These are phyloP conservation scores for Orgyia antiqua DNA, from an alignment of 2,888 invertebrate species.

Conservation along the genomic window DNA sequence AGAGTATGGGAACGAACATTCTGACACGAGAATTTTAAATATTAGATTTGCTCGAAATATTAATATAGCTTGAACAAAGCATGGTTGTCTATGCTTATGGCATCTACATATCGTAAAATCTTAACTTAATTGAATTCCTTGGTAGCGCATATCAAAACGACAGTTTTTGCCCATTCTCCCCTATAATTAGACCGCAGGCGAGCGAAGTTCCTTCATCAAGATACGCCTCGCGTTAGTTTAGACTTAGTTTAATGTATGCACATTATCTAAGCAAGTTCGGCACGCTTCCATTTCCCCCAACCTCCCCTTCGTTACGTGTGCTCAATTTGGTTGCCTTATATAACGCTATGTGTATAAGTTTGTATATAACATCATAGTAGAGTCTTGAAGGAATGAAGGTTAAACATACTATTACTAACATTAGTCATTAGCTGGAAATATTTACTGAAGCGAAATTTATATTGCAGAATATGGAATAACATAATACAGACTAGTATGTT, in stretches of 20 bases:
- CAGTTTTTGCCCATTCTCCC: conserved; percentile 43
- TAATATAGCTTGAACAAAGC: no score
- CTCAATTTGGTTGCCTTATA: conserved; percentile 48
- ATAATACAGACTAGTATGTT: no score
- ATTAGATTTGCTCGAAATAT: no score
- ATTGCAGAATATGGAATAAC: no score
- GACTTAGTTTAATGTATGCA: conserved; percentile 77
- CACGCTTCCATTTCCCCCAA: conserved; percentile 34
- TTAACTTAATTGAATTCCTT: conserved; percentile 30
- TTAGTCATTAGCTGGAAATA: no score
- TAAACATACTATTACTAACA: no score
- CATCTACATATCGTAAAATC: no score
- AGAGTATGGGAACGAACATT: no score
- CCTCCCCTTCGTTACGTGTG: conserved; percentile 43
- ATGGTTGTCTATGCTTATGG: no score
- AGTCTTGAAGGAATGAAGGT: conserved; percentile 1
- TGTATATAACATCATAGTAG: background rate
- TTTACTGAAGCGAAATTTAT: no score
- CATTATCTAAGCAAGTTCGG: conserved; percentile 75
- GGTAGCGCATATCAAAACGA: conserved; percentile 20
- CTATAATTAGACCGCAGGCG: conserved; percentile 66
- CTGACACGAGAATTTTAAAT: no score
- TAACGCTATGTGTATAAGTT: conserved; percentile 5
- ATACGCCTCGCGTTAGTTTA: conserved; percentile 67
- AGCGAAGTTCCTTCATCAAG: conserved; percentile 72